A percentile compares a stretch with the other conserved stretches of the same genome.
Evolutionary conservation across 2,888 invertebrate genomes (phyloP).

Genomic region (Scaptodrosophila latifasciaeformis): DNA sequence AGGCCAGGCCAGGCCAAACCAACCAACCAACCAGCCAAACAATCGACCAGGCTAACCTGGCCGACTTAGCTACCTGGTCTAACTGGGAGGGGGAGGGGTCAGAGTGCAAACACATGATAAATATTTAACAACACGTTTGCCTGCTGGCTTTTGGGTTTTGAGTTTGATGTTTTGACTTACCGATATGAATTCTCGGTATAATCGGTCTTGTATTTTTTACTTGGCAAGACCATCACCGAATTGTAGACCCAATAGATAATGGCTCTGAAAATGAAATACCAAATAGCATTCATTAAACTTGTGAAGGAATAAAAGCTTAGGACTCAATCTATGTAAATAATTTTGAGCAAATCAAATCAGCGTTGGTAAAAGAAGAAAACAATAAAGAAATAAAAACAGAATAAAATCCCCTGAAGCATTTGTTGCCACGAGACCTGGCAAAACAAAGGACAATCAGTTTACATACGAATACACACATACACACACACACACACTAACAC

Average conservation of each 20-base stretch:
- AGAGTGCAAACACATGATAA: conserved; percentile 52
- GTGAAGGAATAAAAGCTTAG: neutral
- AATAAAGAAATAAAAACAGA: conserved; percentile 6
- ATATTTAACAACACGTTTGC: conserved; percentile 49
- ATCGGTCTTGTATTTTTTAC: conserved; percentile 90
- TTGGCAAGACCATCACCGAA: conserved; percentile 91
- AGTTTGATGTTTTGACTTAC: conserved; percentile 73
- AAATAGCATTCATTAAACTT: neutral
- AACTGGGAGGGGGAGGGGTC: too few relatives aligned
- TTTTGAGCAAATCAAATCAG: neutral
- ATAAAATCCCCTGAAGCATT: conserved; percentile 3
- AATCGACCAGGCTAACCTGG: too few relatives aligned
- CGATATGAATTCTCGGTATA: conserved; percentile 90
- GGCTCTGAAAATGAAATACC: conserved; percentile 77
- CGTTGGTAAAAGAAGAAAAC: neutral
- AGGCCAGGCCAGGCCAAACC: neutral
- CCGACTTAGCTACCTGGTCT: too few relatives aligned
- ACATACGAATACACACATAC: neutral
- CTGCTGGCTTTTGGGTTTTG: too few relatives aligned
- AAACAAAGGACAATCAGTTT: conserved; percentile 11
- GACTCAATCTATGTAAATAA: too few relatives aligned
- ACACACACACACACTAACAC: neutral
- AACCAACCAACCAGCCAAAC: too few relatives aligned
- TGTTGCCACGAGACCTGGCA: conserved; percentile 4
- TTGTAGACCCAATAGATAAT: conserved; percentile 96